Conservation (phyloP, 2,113 vertebrate genomes). For the Bos indicus region DNA sequence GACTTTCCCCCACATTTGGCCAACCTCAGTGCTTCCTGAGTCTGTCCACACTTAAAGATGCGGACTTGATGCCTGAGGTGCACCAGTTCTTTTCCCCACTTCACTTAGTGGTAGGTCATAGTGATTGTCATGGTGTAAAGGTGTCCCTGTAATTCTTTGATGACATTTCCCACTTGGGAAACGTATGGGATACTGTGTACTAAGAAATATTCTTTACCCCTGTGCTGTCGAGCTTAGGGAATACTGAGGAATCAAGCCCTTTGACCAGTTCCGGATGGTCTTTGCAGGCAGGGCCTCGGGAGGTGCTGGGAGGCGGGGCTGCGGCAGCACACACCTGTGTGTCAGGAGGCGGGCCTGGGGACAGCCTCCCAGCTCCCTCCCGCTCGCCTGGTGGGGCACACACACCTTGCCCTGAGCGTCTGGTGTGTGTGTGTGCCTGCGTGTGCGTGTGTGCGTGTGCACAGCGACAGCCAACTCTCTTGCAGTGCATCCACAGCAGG, state of each 20-base stretch:
- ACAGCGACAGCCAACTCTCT: not conserved
- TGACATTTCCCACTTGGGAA: not conserved
- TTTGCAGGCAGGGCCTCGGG: not conserved
- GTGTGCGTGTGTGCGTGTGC: not conserved
- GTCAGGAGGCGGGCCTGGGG: not conserved
- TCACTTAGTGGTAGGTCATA: not conserved
- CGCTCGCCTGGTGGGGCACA: not conserved
- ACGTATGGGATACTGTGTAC: not conserved
- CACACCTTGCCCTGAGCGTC: not conserved
- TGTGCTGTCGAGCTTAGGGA: not conserved
- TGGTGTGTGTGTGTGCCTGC: not conserved
- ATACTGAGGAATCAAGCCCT: not conserved
- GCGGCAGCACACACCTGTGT: fast-evolving
- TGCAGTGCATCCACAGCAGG: constrained; percentile 87
- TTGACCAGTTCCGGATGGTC: too few relatives aligned
- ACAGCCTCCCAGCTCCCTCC: not conserved
- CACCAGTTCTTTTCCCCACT: not conserved
- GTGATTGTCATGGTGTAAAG: not conserved
- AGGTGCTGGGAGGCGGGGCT: not conserved
- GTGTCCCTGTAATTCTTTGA: not conserved
- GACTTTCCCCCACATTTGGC: not conserved
- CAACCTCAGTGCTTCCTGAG: not conserved
- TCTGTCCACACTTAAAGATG: not conserved
- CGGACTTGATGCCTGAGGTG: too few relatives aligned
- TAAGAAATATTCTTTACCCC: not conserved